A percentile compares a stretch with the other conserved stretches of the same genome.
phyloP scores from a whole-genome alignment of 2,113 vertebrate species.

The Notothenia rossii region DNA sequence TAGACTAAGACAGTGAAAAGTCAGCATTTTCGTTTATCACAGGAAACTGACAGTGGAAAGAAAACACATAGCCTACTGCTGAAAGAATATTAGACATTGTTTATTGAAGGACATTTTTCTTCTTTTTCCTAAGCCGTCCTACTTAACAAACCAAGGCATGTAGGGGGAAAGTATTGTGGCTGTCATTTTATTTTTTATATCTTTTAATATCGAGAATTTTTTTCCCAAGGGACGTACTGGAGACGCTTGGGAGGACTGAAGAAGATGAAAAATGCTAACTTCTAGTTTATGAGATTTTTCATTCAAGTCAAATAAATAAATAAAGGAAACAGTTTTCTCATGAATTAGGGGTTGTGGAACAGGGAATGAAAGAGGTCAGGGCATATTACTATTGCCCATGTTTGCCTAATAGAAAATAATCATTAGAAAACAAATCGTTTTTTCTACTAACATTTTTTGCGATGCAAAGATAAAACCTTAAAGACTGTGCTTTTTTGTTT shows the following conservation, averaged over 20 bases:
- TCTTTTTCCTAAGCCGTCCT: slow-evolving; percentile 20
- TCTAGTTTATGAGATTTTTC: slow-evolving; percentile 58
- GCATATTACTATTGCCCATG: not conserved
- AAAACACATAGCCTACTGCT: slow-evolving; percentile 11
- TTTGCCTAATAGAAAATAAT: slow-evolving; percentile 14
- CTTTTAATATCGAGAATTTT: slow-evolving; percentile 40
- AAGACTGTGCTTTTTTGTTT: not conserved
- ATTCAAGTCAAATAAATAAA: slow-evolving; percentile 33
- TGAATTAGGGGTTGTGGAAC: not conserved
- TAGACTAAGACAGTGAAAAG: slow-evolving; percentile 16
- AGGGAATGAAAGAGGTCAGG: slow-evolving; percentile 10
- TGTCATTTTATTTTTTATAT: slow-evolving; percentile 18
- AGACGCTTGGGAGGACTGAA: slow-evolving; percentile 24
- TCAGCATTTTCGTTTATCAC: slow-evolving; percentile 34
- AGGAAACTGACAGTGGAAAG: slow-evolving; percentile 13
- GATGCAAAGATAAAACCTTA: not conserved
- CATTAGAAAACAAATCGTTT: not conserved
- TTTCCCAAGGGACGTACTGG: slow-evolving; percentile 21
- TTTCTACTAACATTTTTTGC: not conserved
- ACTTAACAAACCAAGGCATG: slow-evolving; percentile 23
- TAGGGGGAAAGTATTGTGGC: slow-evolving; percentile 14
- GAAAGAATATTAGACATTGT: slow-evolving; percentile 37
- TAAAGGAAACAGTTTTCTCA: not conserved
- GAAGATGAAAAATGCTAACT: slow-evolving; percentile 66
- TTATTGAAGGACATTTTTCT: slow-evolving; percentile 35